Conservation (phyloP, 2,888 invertebrate species). For the Eurytoma californica region DNA sequence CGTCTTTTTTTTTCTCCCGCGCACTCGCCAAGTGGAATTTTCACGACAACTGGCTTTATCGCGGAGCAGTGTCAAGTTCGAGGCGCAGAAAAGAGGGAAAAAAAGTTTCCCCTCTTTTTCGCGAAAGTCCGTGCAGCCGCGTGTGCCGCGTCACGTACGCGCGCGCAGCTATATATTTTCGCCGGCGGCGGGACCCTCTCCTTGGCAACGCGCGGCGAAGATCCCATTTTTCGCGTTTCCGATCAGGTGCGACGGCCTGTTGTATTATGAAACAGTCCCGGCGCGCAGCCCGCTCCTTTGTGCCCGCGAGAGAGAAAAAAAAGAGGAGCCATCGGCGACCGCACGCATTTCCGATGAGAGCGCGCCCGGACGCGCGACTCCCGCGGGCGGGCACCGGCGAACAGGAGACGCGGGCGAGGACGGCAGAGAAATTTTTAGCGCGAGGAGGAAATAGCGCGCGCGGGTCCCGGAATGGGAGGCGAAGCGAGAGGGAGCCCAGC, state of each 20-base stretch:
- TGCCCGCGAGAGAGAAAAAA: neutral
- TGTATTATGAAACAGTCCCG: constrained; percentile 17
- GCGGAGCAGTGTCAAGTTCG: constrained; percentile 36
- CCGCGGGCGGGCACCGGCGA: neutral
- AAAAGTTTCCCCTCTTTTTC: constrained; percentile 31
- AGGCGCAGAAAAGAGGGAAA: constrained; percentile 5
- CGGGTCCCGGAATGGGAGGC: neutral
- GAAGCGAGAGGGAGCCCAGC: neutral
- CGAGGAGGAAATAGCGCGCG: neutral
- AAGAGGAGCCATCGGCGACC: neutral
- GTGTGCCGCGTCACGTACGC: neutral
- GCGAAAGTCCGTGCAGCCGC: no score
- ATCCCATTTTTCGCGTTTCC: constrained; percentile 9
- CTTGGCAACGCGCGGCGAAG: no score
- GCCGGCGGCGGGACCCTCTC: no score
- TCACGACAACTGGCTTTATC: neutral
- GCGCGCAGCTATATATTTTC: neutral
- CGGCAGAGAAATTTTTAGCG: constrained; percentile 18
- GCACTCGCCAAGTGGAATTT: neutral
- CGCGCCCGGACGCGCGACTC: neutral
- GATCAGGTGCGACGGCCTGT: constrained; percentile 14
- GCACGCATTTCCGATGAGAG: constrained; percentile 31
- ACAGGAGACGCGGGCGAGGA: constrained; percentile 7
- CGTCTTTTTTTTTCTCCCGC: constrained; percentile 25
- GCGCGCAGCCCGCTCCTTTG: neutral